Conservation (phyloP, 2,113 vertebrate species). For the Acanthisitta chloris region DNA sequence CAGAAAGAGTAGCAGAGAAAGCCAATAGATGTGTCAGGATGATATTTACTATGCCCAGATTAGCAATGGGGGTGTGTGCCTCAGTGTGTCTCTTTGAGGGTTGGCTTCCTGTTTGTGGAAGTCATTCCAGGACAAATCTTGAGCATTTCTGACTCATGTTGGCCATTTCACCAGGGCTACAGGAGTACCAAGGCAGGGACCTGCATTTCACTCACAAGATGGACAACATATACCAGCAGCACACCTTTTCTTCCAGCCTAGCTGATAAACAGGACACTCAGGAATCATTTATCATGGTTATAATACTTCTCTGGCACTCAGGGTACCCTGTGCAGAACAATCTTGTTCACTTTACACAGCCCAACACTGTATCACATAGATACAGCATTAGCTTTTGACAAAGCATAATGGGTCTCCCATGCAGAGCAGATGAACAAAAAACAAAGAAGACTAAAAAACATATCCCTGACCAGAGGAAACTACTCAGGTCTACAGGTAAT, state of each 20-base stretch:
- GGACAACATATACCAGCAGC: not conserved
- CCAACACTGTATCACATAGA: fast-evolving
- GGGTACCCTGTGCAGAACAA: not conserved
- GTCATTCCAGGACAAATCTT: not conserved
- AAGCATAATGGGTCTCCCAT: not conserved
- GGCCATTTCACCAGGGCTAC: not conserved
- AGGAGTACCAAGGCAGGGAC: not conserved
- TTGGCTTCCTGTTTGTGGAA: not conserved
- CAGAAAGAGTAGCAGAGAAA: not conserved
- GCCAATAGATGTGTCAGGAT: not conserved
- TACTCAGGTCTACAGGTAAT: not conserved
- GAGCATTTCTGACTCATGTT: not conserved
- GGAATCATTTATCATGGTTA: not conserved
- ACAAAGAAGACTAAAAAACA: not conserved
- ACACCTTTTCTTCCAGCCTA: not conserved
- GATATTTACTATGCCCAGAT: not conserved
- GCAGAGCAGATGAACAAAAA: not conserved
- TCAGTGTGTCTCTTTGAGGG: not conserved
- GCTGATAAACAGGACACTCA: not conserved
- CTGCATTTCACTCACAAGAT: not conserved
- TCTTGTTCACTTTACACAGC: not conserved
- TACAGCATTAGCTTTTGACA: not conserved
- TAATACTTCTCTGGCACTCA: not conserved
- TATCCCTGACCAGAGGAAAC: not conserved
- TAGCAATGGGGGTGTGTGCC: not conserved